These are phyloP conservation scores for Gymnobelideus leadbeateri DNA, from an alignment of 2,113 vertebrate genomes.

Conservation along the genomic window DNA sequence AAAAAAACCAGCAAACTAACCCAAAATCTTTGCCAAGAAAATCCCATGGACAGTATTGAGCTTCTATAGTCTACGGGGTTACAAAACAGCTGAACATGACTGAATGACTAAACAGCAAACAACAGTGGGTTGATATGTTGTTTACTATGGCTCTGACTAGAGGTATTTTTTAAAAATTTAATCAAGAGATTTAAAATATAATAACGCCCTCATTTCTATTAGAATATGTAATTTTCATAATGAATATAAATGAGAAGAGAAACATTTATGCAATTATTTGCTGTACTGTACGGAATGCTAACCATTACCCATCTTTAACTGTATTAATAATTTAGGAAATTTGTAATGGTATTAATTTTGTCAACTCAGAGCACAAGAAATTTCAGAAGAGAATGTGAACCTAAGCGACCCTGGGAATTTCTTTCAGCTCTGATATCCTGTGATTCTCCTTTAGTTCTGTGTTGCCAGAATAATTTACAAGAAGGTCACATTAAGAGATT, in stretches of 20 bases:
- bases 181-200: slow-evolving; percentile 55
- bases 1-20: neutral
- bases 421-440: neutral
- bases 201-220: slow-evolving; percentile 35
- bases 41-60: neutral
- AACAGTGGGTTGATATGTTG: neutral
- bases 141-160: neutral
- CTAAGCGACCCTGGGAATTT: neutral
- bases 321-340: slow-evolving; percentile 50
- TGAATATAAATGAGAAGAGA: slow-evolving; percentile 42
- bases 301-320: slow-evolving; percentile 59
- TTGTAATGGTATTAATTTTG: slow-evolving; percentile 60
- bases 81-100: neutral
- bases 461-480: neutral
- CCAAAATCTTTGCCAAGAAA: neutral
- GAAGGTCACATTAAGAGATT: neutral
- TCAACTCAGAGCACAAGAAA: slow-evolving; percentile 21
- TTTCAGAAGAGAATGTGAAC: slow-evolving; percentile 39
- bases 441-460: neutral
- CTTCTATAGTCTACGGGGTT: neutral
- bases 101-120: neutral
- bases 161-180: slow-evolving; percentile 5
- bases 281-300: slow-evolving; percentile 38
- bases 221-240: slow-evolving; percentile 46
- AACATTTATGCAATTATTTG: slow-evolving; percentile 60